Base-by-base conservation (phyloP, 1,140 invertebrate genomes). In the Atopsyche davidsoni region DNA sequence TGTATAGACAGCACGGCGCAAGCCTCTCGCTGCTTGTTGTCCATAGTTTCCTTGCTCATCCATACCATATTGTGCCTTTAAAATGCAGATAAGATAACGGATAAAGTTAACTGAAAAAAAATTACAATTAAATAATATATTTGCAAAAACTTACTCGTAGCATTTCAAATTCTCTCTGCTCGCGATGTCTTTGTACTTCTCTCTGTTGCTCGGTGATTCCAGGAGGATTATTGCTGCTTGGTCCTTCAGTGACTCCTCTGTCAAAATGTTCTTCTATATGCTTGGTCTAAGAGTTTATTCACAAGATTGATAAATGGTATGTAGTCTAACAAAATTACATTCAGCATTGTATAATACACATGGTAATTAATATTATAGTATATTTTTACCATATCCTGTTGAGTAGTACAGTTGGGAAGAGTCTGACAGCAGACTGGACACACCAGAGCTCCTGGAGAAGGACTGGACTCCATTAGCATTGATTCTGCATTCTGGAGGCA, bases 31-130 rank as follows among this genome's bases (percentile, higher is more conserved):
- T 44, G 86, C 88, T 56, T 92, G 87, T 59, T 87, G 85, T 25
- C 81, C 78, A 69, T 87, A 89, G 59, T 85, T 86, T 22, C 81
- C 82, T 59, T 87, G 84, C 69, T 89, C 86, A 59, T 90, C 87
- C 89, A 92, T 92, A 1, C 90, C 89, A 68, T 91, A 91, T 62
- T 89, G 85, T 9, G 86, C 87, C 77, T 82, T 9, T 9, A 38
- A 13, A 18, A 3, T 36, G 10, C 14, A 36, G 2, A 2, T 36
- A 16, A 18, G 9, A 4, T 58, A 47, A 7, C 25, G 13, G 11
- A 10, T 22, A 21, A 6, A 2, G 14, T 28, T 14, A 31, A 19
- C n/a, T 45, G 43, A 34, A 17, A 2, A 19, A 6, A 40, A 40
- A 40, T 3, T 9, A 36, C 7, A 9, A 7, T 22, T 41, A 4